Conservation (phyloP, 2,888 invertebrate genomes). For the Bellardia pandia region DNA sequence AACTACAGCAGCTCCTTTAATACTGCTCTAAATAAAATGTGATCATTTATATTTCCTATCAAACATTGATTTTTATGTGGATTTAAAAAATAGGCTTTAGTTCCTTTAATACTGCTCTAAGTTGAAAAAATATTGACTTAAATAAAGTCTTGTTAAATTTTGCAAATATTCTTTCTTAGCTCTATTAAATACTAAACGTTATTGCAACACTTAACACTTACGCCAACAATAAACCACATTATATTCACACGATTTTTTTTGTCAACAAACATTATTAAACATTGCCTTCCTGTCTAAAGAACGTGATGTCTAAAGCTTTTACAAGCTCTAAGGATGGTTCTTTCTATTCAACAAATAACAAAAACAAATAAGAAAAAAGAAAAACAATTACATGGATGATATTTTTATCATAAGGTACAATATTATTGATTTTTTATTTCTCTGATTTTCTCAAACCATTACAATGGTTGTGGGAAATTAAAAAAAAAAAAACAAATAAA, state of each 20-base stretch:
- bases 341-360: too few relatives aligned
- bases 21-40: too few relatives aligned
- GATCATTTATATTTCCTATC: too few relatives aligned
- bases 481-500: neutral
- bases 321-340: slow-evolving; percentile 12
- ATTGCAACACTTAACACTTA: slow-evolving; percentile 40
- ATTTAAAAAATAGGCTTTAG: too few relatives aligned
- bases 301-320: neutral
- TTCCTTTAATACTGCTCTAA: too few relatives aligned
- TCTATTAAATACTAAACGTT: neutral
- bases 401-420: slow-evolving; percentile 6
- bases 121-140: too few relatives aligned
- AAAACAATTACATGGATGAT: slow-evolving; percentile 20
- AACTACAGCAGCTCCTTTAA: too few relatives aligned
- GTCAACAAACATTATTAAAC: neutral
- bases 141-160: too few relatives aligned
- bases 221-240: neutral
- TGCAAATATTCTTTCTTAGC: too few relatives aligned
- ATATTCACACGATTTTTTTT: neutral
- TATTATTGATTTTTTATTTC: slow-evolving; percentile 47
- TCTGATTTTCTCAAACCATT: slow-evolving; percentile 35
- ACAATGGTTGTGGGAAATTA: slow-evolving; percentile 42
- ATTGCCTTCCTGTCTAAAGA: slow-evolving; percentile 31
- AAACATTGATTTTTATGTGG: too few relatives aligned
- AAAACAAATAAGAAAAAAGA: neutral